Evolutionary conservation across 2,113 vertebrate genomes (phyloP).

Genomic region (Euleptes europaea): DNA sequence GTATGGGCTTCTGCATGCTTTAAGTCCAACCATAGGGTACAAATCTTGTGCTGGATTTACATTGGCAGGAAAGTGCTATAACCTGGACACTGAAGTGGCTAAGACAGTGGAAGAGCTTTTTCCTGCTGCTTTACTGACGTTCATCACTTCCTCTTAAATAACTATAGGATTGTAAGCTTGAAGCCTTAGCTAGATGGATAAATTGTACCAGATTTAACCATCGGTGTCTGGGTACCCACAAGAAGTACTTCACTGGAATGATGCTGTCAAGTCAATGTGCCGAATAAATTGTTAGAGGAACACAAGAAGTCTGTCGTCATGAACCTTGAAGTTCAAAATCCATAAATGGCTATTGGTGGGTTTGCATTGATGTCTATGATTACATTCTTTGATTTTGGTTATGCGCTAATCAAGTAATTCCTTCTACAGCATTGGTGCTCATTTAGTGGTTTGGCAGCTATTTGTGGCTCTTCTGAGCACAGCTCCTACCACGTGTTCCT

Average conservation of each 20-base stretch:
- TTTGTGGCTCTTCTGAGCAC: too few relatives aligned
- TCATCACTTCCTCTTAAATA: constrained; percentile 9
- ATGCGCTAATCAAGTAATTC: background rate
- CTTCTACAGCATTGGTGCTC: background rate
- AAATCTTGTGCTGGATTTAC: constrained; percentile 1
- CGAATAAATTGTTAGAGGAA: constrained; percentile 62
- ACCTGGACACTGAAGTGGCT: background rate
- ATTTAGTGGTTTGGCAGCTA: too few relatives aligned
- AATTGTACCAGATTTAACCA: constrained; percentile 45
- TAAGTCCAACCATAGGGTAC: constrained; percentile 14
- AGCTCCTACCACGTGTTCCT: too few relatives aligned
- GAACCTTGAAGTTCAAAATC: constrained; percentile 3
- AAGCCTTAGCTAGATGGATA: constrained; percentile 39
- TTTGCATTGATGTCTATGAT: background rate
- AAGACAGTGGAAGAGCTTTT: constrained; percentile 8
- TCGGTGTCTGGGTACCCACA: background rate
- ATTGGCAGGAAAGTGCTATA: constrained; percentile 24
- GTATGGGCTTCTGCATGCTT: constrained; percentile 21
- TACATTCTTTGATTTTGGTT: background rate
- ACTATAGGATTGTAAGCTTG: background rate
- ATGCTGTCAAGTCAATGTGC: background rate
- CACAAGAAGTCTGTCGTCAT: background rate
- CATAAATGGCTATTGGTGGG: background rate
- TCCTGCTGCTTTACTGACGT: constrained; percentile 18
- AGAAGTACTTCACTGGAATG: constrained; percentile 44